Evolutionary conservation across 2,113 vertebrate species (phyloP).

Genomic region (Sitta europaea): DNA sequence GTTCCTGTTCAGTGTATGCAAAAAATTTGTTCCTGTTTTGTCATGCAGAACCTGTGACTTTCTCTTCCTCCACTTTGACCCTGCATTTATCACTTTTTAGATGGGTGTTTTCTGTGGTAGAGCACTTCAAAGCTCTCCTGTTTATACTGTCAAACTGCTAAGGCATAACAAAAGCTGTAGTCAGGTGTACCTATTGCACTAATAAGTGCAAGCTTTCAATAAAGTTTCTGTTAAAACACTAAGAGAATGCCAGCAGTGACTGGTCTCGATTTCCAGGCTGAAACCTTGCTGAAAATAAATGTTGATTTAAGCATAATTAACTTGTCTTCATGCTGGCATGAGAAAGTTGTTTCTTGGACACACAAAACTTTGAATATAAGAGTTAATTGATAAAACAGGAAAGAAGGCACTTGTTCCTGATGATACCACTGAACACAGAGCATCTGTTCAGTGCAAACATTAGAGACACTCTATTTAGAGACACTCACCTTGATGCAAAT

Average conservation of each 20-base stretch:
- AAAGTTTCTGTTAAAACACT: background rate
- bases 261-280: background rate
- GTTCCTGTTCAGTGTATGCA: background rate
- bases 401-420: background rate
- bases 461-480: background rate
- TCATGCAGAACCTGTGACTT: background rate
- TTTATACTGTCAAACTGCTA: background rate
- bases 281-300: background rate
- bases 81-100: background rate
- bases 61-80: background rate
- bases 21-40: background rate
- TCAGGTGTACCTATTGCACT: background rate
- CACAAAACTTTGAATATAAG: background rate
- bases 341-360: background rate
- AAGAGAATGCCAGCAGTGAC: background rate
- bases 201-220: background rate
- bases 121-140: background rate
- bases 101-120: background rate
- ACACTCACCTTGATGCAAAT: background rate
- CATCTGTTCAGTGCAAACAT: background rate
- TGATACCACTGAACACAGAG: background rate
- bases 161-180: background rate
- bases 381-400: background rate
- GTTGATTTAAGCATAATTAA: background rate
- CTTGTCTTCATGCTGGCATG: background rate